A percentile compares a stretch with the other conserved stretches of the same genome.
Evolutionary conservation across 2,113 vertebrate genomes (phyloP).

Genomic region (Dolichallabes microphthalmus): DNA sequence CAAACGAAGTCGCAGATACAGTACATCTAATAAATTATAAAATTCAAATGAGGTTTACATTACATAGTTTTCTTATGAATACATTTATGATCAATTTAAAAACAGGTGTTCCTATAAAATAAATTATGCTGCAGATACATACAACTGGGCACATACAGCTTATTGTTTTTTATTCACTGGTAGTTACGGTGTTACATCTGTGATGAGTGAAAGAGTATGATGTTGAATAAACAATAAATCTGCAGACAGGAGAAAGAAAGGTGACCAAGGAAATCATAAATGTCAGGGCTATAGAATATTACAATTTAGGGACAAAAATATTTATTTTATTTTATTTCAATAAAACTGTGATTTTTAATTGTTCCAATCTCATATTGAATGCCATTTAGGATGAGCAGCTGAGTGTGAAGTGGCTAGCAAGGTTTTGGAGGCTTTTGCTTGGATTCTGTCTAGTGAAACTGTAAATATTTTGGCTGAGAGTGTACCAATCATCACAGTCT

Average conservation of each 20-base stretch:
- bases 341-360: background rate
- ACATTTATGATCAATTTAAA: no score
- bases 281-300: background rate
- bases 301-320: background rate
- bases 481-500: background rate
- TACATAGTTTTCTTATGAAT: no score
- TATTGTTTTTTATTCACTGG: background rate
- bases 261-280: background rate
- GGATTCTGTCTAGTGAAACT: background rate
- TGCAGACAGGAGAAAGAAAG: background rate
- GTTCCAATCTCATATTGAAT: background rate
- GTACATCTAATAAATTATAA: background rate
- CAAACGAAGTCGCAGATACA: no score
- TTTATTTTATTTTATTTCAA: background rate
- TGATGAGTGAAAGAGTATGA: background rate
- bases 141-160: background rate
- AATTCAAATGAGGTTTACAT: background rate
- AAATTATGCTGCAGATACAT: no score
- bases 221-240: background rate
- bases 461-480: background rate
- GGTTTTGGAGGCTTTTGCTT: background rate
- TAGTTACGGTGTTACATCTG: background rate
- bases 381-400: background rate
- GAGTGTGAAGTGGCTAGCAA: background rate
- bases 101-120: no score